phyloP scores from a whole-genome alignment of 2,113 vertebrate genomes.

The Sialia sialis region DNA sequence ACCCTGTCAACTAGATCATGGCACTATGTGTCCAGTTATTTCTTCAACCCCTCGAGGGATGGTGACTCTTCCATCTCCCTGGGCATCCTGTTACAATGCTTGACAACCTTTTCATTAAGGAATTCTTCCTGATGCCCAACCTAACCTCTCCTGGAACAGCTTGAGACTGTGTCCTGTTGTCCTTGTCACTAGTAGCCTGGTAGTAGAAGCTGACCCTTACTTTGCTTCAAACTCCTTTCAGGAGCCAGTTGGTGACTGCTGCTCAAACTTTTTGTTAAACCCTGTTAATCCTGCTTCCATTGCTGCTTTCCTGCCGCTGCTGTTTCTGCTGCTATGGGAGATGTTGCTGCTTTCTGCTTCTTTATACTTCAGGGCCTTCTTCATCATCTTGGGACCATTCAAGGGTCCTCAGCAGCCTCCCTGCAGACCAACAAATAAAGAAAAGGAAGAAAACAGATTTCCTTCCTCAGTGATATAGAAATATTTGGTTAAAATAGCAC shows the following conservation, averaged over 20 bases:
- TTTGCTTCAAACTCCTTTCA: not conserved
- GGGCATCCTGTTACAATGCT: not conserved
- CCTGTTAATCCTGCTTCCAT: not conserved
- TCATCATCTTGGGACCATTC: not conserved
- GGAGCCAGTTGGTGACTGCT: not conserved
- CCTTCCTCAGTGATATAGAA: not conserved
- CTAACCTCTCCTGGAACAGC: not conserved
- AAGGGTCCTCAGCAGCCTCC: not conserved
- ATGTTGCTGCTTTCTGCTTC: not conserved
- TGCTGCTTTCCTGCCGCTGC: not conserved
- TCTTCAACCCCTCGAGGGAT: not conserved
- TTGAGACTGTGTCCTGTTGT: not conserved
- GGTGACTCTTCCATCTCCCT: not conserved
- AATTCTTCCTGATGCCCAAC: not conserved
- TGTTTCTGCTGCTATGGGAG: not conserved
- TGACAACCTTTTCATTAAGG: not conserved
- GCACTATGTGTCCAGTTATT: not conserved
- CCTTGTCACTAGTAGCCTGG: not conserved
- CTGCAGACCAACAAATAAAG: not conserved
- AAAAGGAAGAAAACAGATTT: not conserved
- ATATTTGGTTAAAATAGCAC: not conserved
- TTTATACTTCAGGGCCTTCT: not conserved
- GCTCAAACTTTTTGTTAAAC: not conserved
- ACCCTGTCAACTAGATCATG: not conserved
- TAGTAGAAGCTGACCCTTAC: not conserved